Base-by-base conservation (phyloP, 2,113 vertebrate genomes). In the Saccopteryx leptura region DNA sequence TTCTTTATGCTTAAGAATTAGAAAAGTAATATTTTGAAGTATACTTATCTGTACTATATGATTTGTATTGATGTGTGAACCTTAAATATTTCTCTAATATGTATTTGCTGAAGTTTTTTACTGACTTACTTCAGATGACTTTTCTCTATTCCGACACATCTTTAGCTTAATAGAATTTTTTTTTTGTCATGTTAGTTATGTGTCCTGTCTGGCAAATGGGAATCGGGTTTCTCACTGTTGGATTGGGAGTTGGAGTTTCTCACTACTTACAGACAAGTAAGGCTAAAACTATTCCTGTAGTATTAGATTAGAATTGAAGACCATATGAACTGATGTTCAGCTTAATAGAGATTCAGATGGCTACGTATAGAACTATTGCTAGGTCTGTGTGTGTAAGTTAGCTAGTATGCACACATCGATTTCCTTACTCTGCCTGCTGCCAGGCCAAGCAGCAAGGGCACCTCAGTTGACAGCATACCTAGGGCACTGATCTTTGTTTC, bases 41-140 rank as follows among this genome's bases (percentile, higher is more conserved):
- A 4, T 81, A 50, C 56, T 71, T 86, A 48, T 31, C 13, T 90
- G 19, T 65, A 26, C 17, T 82, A 4, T 61, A 79, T 74, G 26
- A 39, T 94, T 91, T 91, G 14, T 17, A 66, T 1, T 50, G n/a
- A n/a, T 82, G 15, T 80, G 8, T 88, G 26, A 66, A 80, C 39
- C 65, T 68, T 83, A 74, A 68, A 19, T 88, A 88, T 78, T 88
- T 91, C 50, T 79, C 46, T 94, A 24, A 21, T 63, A 18, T 48
- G 5, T 71, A 50, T 23, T 71, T 86, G 46, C 7, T 48, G 68
- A 65, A 26, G 19, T 74, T 85, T 93, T 39, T 92, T 56, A n/a
- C 28, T 33, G 39, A 60, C 54, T 76, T 90, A 82, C 50, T 96
- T 93, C 56, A 71, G 72, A 71, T 96, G 15, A 46, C 33, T 78